Conservation (phyloP, 2,888 invertebrate species). For the Cephus runcator region DNA sequence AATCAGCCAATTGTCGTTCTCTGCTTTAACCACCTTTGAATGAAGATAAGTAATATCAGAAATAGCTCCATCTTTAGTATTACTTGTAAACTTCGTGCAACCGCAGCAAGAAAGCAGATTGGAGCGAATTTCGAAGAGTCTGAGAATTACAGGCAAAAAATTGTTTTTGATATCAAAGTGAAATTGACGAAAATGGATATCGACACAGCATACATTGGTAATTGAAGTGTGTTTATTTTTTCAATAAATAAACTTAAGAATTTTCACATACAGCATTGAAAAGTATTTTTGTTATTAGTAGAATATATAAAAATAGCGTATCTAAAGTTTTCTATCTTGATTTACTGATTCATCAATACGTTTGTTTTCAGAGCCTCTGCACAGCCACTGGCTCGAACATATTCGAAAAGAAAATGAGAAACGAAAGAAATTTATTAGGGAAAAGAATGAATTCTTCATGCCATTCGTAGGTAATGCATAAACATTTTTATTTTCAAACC, state of each 20-base stretch:
- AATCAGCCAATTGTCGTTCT: too few relatives aligned
- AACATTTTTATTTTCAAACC: neutral
- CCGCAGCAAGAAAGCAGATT: neutral
- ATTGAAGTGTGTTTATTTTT: slow-evolving; percentile 12
- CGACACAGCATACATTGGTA: slow-evolving; percentile 29
- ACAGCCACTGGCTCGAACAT: slow-evolving; percentile 49
- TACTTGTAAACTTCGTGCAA: neutral
- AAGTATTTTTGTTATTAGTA: neutral
- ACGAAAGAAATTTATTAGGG: slow-evolving; percentile 33
- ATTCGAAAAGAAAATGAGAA: slow-evolving; percentile 34
- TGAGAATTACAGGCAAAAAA: neutral
- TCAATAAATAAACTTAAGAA: neutral
- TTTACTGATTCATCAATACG: neutral
- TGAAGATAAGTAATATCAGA: neutral
- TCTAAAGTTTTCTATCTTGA: neutral
- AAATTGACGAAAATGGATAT: slow-evolving; percentile 7
- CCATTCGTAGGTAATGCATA: slow-evolving; percentile 45
- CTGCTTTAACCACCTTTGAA: neutral
- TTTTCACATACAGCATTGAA: neutral
- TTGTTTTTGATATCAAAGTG: neutral
- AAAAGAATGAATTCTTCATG: slow-evolving; percentile 38
- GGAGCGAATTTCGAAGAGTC: neutral
- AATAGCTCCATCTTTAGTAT: neutral
- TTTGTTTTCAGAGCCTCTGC: slow-evolving; percentile 32
- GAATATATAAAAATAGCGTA: neutral